Base-by-base conservation (phyloP, 2,113 vertebrate species). In the Ramphastos sulfuratus region DNA sequence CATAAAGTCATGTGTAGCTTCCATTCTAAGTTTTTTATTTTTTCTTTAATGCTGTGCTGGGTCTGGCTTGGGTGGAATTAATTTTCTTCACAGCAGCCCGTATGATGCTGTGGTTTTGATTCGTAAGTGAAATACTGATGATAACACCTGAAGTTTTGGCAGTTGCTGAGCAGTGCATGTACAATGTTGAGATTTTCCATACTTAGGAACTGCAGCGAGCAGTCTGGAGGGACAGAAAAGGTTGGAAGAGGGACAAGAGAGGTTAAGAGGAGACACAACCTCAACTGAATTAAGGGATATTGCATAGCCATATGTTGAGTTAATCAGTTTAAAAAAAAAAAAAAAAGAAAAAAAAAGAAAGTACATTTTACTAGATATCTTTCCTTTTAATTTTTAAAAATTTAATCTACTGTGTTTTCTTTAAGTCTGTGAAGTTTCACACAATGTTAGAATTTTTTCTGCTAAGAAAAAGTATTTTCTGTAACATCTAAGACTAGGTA, bases 161-260 rank as follows among this genome's bases (percentile, higher is more conserved):
- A 76, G 1, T 9, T 88, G 9, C 17, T 75, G 42, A 74, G 50
- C 3, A 33, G 4, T 15, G 6, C 6, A 24, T 13, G 18, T 2
- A n/a, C 4, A 72, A 2, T 9, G 3, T 42, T 9, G 19, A 75
- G 17, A 50, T 81, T 59, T 87, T 44, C 24, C 3, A 15, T 4
- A 3, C 2, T 48, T 24, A 25, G 10, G 4, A 74, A 5, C 9
- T 10, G 15, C 10, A 75, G 4, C 0, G 1, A 39, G 7, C 4
- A 54, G 15, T 2, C 3, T 70, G 12, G 4, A 30, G n/a, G 16
- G 8, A n/a, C 3, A 21, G 6, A 31, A 33, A 15, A 23, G 2
- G 1, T 1, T 80, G 24, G 9, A 23, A 50, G 4, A 25, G 30
- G 15, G 7, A n/a, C 2, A 21, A 6, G 31, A 33, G 14, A 23